Conservation (phyloP, 2,113 vertebrate species). For the Epinephelus fuscoguttatus region DNA sequence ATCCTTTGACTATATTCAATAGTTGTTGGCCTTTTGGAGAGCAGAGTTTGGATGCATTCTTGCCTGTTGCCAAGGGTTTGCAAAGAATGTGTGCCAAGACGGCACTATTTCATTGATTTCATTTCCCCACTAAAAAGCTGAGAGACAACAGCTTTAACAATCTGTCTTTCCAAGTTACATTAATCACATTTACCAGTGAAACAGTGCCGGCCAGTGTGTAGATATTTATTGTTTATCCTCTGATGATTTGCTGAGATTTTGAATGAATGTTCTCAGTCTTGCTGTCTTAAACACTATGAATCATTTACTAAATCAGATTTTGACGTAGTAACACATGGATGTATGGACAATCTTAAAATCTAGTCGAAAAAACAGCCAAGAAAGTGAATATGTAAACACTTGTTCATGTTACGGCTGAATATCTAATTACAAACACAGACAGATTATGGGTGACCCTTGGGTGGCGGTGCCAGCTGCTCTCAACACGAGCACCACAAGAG, state of each 20-base stretch:
- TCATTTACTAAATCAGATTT: not conserved
- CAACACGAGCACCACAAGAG: constrained; percentile 49
- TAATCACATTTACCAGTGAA: not conserved
- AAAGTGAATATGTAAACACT: not conserved
- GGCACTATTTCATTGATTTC: constrained; percentile 48
- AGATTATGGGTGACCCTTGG: constrained; percentile 62
- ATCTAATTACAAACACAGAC: constrained; percentile 60
- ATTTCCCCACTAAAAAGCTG: constrained; percentile 21
- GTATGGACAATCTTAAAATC: not conserved
- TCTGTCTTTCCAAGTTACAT: constrained; percentile 15
- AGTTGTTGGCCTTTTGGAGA: constrained; percentile 57
- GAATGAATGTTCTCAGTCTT: not conserved
- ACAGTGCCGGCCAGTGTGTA: not conserved
- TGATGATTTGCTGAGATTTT: not conserved
- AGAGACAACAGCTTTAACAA: constrained; percentile 36
- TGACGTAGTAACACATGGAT: not conserved
- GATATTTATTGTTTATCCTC: not conserved
- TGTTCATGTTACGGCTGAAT: constrained; percentile 35
- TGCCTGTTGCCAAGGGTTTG: constrained; percentile 68
- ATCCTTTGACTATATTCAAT: constrained; percentile 69
- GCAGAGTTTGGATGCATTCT: constrained; percentile 62
- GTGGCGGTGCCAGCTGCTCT: constrained; percentile 69
- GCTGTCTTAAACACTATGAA: not conserved
- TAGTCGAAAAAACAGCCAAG: not conserved
- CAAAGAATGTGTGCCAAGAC: constrained; percentile 57